These are phyloP conservation scores for Steinernema scapterisci DNA, from an alignment of 2,888 invertebrate species.

Conservation along the genomic window DNA sequence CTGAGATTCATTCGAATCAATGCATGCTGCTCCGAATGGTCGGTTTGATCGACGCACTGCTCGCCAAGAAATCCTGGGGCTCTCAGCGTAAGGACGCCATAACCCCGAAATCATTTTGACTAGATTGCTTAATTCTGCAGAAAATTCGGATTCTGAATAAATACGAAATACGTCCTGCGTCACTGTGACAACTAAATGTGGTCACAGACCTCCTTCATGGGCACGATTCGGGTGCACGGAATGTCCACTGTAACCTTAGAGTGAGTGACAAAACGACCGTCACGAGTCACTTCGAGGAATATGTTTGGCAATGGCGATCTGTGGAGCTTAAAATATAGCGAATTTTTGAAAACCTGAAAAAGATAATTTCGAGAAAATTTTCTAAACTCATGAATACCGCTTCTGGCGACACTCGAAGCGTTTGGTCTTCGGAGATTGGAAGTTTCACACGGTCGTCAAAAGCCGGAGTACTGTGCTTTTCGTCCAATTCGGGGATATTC, in stretches of 20 bases:
- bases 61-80: no score
- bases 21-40: no score
- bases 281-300: neutral
- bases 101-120: no score
- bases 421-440: neutral
- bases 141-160: no score
- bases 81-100: no score
- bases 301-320: slow-evolving; percentile 2
- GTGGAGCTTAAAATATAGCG: slow-evolving; percentile 24
- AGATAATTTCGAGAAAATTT: no score
- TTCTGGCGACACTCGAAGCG: neutral
- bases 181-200: no score
- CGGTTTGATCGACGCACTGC: no score
- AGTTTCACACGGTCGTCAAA: slow-evolving; percentile 26
- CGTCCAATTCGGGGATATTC: slow-evolving; percentile 9
- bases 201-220: slow-evolving; percentile 29
- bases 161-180: no score
- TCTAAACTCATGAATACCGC: no score
- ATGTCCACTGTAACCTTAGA: slow-evolving; percentile 28
- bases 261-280: slow-evolving; percentile 7
- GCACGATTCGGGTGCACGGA: slow-evolving; percentile 12
- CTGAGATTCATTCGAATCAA: no score
- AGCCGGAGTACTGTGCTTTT: neutral
- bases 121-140: no score
- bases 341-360: slow-evolving; percentile 30